Conservation (phyloP, 2,888 invertebrate species). For the Rhaphigaster nebulosa region DNA sequence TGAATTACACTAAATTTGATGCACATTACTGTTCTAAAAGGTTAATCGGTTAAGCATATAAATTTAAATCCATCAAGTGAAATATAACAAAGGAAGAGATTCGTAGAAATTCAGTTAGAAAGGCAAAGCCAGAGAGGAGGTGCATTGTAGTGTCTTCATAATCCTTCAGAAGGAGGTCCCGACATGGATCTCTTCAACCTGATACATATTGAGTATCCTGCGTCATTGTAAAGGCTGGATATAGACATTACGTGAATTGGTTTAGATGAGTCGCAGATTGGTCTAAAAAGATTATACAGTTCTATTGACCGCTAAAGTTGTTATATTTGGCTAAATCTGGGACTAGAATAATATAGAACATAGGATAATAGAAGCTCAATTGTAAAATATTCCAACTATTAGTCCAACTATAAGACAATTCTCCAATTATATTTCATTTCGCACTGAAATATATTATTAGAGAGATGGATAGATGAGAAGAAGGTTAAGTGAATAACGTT, state of each 20-base stretch:
- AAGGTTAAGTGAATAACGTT: too few relatives aligned
- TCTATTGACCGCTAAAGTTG: too few relatives aligned
- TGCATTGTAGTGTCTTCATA: neutral
- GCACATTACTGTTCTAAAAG: neutral
- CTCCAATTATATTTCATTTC: too few relatives aligned
- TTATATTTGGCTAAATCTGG: too few relatives aligned
- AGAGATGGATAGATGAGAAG: too few relatives aligned
- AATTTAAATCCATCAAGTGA: neutral
- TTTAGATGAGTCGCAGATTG: neutral
- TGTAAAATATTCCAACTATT: too few relatives aligned
- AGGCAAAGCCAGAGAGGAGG: neutral
- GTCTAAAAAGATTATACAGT: neutral
- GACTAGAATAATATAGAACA: too few relatives aligned
- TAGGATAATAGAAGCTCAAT: too few relatives aligned
- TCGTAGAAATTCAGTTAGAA: neutral
- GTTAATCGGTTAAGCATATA: neutral
- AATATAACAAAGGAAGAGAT: neutral
- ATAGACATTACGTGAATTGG: neutral
- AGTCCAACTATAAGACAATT: too few relatives aligned
- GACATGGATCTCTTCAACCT: neutral
- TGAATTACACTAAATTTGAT: neutral
- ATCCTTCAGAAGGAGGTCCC: neutral
- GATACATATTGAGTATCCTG: neutral
- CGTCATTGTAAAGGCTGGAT: neutral
- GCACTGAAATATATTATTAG: too few relatives aligned